Evolutionary conservation across 2,113 vertebrate species (phyloP).

Genomic region (Halichoerus grypus): DNA sequence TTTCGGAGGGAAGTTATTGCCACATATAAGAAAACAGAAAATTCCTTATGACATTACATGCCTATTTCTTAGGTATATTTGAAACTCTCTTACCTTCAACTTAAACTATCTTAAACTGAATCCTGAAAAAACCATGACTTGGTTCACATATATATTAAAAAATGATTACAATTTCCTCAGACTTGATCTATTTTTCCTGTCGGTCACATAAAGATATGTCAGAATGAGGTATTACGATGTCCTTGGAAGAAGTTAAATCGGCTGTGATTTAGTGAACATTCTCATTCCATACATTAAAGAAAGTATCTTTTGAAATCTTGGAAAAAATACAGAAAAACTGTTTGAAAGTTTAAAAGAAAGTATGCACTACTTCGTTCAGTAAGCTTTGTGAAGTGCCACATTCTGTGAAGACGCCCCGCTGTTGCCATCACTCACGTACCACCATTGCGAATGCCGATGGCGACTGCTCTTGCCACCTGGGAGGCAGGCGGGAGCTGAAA

Average conservation of each 20-base stretch:
- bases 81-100: neutral
- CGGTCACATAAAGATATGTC: neutral
- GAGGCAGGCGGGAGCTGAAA: too few relatives aligned
- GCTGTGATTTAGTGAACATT: constrained; percentile 3
- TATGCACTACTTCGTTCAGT: neutral
- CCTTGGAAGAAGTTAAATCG: neutral
- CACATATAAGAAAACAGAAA: neutral
- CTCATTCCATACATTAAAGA: neutral
- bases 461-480: too few relatives aligned
- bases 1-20: neutral
- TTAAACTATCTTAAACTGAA: neutral
- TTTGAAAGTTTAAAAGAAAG: neutral
- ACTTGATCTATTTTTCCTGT: neutral
- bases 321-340: neutral
- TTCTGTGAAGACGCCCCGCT: neutral
- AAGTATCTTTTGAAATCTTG: neutral
- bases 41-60: neutral
- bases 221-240: neutral
- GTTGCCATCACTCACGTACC: neutral
- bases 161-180: neutral
- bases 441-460: neutral
- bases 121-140: constrained; percentile 18
- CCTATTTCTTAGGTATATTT: neutral
- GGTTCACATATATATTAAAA: neutral
- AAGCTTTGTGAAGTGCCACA: neutral